Conservation (phyloP, 2,797 vertebrate species). For the Mormyrops boulengeri region DNA sequence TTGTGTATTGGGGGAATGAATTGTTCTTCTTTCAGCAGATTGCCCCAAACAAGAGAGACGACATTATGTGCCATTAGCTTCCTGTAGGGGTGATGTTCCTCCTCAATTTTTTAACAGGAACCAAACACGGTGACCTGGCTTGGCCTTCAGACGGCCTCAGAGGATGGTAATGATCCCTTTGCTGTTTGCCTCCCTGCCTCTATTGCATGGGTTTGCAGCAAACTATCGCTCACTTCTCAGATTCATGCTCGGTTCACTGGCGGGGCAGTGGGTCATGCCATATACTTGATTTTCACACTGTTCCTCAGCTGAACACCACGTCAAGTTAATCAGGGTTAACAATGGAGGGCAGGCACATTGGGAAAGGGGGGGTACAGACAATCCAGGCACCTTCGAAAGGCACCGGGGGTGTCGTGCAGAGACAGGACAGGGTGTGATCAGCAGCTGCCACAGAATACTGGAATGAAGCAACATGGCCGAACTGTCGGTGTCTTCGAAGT, state of each 20-base stretch:
- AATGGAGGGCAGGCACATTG: constrained; percentile 30
- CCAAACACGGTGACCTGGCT: neutral
- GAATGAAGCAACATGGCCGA: constrained; percentile 24
- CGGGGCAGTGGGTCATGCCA: constrained; percentile 65
- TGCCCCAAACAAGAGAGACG: neutral
- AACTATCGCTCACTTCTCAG: constrained; percentile 42
- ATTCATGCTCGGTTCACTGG: constrained; percentile 58
- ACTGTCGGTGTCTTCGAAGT: neutral
- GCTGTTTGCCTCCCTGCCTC: neutral
- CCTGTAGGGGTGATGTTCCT: neutral
- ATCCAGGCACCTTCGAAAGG: constrained; percentile 42
- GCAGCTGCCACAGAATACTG: neutral
- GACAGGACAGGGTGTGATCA: neutral
- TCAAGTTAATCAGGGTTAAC: constrained; percentile 77
- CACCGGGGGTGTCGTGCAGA: constrained; percentile 8
- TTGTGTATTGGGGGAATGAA: neutral
- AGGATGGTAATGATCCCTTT: neutral
- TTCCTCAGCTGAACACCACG: constrained; percentile 54
- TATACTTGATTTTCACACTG: constrained; percentile 68
- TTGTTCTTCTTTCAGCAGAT: neutral
- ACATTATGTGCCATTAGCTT: neutral
- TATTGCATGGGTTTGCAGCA: neutral
- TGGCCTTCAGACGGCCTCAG: neutral
- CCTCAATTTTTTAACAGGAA: neutral
- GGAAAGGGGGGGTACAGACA: constrained; percentile 48